Evolutionary conservation across 2,797 vertebrate species (phyloP).

Genomic region (Hapalemur alaotrensis): DNA sequence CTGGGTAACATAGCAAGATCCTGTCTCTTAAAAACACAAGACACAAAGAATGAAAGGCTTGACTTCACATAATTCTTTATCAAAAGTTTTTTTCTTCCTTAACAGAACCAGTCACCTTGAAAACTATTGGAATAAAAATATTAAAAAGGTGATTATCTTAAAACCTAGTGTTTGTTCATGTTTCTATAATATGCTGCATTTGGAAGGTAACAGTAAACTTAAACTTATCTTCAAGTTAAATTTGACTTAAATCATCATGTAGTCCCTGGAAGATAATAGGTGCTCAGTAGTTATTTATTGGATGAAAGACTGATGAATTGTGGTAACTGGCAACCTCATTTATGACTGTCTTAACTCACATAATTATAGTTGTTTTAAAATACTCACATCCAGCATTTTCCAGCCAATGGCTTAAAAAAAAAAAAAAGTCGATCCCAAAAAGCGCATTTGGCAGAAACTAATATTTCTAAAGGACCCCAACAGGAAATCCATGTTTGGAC

Average conservation of each 20-base stretch:
- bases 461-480: background rate
- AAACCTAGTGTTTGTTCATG: conserved; percentile 21
- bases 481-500: conserved; percentile 43
- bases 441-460: conserved; percentile 35
- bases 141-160: conserved; percentile 36
- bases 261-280: background rate
- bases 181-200: background rate
- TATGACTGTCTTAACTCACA: conserved; percentile 14
- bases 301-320: conserved; percentile 17
- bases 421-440: conserved; percentile 20
- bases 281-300: conserved; percentile 15
- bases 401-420: background rate
- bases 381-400: background rate
- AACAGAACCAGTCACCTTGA: background rate
- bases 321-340: conserved; percentile 21
- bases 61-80: background rate
- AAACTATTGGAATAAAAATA: background rate
- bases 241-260: background rate
- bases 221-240: conserved; percentile 37
- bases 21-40: background rate
- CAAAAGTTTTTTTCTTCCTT: background rate
- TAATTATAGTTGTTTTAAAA: conserved; percentile 55
- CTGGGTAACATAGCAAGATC: background rate
- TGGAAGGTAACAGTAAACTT: background rate
- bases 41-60: background rate